phyloP scores from a whole-genome alignment of 2,888 invertebrate species.

The Yponomeuta sedellus region DNA sequence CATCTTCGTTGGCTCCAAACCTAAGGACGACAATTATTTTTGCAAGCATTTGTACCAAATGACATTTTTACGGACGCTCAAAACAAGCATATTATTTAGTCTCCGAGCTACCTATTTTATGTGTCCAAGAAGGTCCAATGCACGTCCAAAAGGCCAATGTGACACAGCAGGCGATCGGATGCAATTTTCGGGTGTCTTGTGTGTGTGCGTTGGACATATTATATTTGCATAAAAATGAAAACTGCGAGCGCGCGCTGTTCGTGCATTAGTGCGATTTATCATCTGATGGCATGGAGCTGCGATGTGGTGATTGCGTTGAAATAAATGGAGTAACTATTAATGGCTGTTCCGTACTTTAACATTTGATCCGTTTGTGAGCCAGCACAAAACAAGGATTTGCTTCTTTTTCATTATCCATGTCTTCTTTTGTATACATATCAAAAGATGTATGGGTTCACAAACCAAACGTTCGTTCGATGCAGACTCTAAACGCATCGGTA shows the following conservation, averaged over 20 bases:
- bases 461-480: no score
- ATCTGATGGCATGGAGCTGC: background rate
- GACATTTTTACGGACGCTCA: background rate
- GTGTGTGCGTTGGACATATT: background rate
- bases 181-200: slow-evolving; percentile 1
- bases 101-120: background rate
- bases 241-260: slow-evolving; percentile 14
- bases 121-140: background rate
- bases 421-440: no score
- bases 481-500: no score
- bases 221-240: slow-evolving; percentile 42
- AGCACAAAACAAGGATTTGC: no score
- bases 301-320: background rate
- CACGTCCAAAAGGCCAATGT: background rate
- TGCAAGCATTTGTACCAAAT: no score
- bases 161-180: slow-evolving; percentile 3
- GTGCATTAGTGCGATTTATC: slow-evolving; percentile 16
- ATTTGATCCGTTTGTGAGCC: no score
- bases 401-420: no score
- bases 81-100: background rate
- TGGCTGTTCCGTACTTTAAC: no score
- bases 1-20: no score
- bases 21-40: no score
- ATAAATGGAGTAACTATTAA: background rate
- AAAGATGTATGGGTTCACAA: no score